Evolutionary conservation across 2,888 invertebrate genomes (phyloP).

Genomic region (Beris morrisii): DNA sequence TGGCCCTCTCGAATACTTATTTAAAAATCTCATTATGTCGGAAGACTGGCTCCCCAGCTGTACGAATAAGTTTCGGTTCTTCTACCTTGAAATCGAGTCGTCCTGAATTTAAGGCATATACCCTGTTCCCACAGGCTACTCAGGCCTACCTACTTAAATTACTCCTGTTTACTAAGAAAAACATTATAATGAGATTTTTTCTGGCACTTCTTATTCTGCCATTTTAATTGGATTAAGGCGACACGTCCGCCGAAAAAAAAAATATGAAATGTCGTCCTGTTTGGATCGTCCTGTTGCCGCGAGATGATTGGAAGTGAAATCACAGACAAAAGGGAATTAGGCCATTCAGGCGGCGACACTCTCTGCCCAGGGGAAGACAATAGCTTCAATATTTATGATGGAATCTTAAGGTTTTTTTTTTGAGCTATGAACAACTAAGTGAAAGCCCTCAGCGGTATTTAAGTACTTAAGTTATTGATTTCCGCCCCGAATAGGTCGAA

Average conservation of each 20-base stretch:
- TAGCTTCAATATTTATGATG: slow-evolving; percentile 28
- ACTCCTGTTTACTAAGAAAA: slow-evolving; percentile 35
- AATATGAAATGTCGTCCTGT: slow-evolving; percentile 20
- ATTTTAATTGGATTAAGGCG: slow-evolving; percentile 35
- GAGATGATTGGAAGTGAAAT: slow-evolving; percentile 4
- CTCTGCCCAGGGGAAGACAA: slow-evolving; percentile 16
- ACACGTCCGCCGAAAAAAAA: slow-evolving; percentile 24
- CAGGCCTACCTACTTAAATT: background rate
- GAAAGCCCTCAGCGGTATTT: slow-evolving; percentile 21
- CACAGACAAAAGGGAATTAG: slow-evolving; percentile 16
- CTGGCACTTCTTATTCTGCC: slow-evolving; percentile 37
- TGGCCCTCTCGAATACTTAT: slow-evolving; percentile 34
- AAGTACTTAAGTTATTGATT: slow-evolving; percentile 22
- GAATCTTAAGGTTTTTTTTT: slow-evolving; percentile 13
- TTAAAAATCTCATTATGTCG: slow-evolving; percentile 38
- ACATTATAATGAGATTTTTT: slow-evolving; percentile 40
- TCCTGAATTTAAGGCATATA: background rate
- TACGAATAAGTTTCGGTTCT: background rate
- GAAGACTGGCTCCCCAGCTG: slow-evolving; percentile 17
- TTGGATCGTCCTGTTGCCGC: slow-evolving; percentile 1
- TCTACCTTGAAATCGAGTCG: background rate
- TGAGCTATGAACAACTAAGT: background rate
- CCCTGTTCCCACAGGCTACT: slow-evolving; percentile 1
- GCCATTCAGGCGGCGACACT: slow-evolving; percentile 11
- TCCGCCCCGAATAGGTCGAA: background rate